Conservation (phyloP, 2,113 vertebrate species). For the Saccopteryx leptura region DNA sequence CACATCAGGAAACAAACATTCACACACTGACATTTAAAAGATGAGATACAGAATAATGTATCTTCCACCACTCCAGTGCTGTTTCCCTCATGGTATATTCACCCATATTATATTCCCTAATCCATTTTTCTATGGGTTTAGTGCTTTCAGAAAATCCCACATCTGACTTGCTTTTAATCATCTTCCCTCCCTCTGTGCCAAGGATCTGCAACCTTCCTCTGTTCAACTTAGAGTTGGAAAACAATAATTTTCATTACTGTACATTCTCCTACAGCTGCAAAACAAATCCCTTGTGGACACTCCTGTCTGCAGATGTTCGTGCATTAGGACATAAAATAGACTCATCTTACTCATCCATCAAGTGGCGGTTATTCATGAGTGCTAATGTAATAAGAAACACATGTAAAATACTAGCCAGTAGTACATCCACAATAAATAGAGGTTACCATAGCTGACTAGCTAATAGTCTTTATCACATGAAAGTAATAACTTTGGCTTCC, state of each 20-base stretch:
- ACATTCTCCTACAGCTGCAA: conserved; percentile 40
- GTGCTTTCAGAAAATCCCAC: neutral
- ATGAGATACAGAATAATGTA: neutral
- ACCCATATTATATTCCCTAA: neutral
- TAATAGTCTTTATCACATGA: conserved; percentile 49
- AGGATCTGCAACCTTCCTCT: conserved; percentile 22
- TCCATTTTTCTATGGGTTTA: neutral
- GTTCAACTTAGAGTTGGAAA: conserved; percentile 36
- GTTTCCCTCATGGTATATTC: neutral
- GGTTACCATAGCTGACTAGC: neutral
- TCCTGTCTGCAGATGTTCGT: conserved; percentile 1
- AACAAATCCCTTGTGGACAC: conserved; percentile 43
- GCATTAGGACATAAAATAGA: neutral
- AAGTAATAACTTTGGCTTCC: conserved; percentile 59
- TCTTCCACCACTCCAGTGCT: neutral
- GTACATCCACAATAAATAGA: neutral
- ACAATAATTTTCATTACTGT: conserved; percentile 30
- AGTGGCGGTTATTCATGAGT: neutral
- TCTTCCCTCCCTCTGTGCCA: conserved; percentile 18
- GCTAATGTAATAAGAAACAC: conserved; percentile 57
- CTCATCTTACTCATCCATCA: neutral
- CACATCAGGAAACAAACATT: neutral
- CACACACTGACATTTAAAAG: neutral
- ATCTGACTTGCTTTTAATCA: conserved; percentile 44
- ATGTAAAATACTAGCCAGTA: neutral